phyloP scores from a whole-genome alignment of 92 coral and sea anemone genomes.

The Epizoanthus illoricatus region DNA sequence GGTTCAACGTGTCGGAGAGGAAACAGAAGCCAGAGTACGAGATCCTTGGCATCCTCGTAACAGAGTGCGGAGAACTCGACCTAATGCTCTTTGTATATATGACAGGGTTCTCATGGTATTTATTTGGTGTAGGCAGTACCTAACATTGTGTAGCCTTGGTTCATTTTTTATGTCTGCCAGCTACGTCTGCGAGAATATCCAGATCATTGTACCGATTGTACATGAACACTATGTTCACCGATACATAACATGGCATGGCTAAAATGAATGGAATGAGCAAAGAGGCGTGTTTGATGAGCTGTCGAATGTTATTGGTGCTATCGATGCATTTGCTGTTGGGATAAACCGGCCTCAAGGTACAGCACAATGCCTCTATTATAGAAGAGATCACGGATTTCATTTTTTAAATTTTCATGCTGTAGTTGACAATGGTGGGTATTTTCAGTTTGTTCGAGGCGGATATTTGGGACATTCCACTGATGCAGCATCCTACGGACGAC shows the following conservation, averaged over 20 bases:
- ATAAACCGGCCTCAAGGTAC: too few relatives aligned
- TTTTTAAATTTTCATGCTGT: constrained; percentile 37
- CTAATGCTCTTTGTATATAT: background rate
- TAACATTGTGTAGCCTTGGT: constrained; percentile 22
- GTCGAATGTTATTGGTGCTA: constrained; percentile 28
- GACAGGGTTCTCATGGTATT: constrained; percentile 40
- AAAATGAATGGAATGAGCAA: constrained; percentile 18
- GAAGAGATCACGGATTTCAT: constrained; percentile 42
- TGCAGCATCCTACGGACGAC: constrained; percentile 19
- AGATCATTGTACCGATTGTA: constrained; percentile 10
- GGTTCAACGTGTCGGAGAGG: too few relatives aligned
- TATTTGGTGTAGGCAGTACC: constrained; percentile 37
- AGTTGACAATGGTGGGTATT: too few relatives aligned
- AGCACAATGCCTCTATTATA: constrained; percentile 5
- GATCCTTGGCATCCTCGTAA: too few relatives aligned
- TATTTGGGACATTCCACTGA: constrained; percentile 33
- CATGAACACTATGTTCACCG: constrained; percentile 23
- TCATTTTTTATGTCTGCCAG: constrained; percentile 11
- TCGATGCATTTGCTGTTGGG: constrained; percentile 32
- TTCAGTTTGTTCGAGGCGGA: too few relatives aligned
- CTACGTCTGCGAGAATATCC: constrained; percentile 1
- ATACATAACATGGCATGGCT: constrained; percentile 1
- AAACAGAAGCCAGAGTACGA: too few relatives aligned
- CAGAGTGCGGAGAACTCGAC: too few relatives aligned
- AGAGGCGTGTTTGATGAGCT: constrained; percentile 11